Conservation (phyloP, 2,888 invertebrate species). For the Seladonia tumulorum region DNA sequence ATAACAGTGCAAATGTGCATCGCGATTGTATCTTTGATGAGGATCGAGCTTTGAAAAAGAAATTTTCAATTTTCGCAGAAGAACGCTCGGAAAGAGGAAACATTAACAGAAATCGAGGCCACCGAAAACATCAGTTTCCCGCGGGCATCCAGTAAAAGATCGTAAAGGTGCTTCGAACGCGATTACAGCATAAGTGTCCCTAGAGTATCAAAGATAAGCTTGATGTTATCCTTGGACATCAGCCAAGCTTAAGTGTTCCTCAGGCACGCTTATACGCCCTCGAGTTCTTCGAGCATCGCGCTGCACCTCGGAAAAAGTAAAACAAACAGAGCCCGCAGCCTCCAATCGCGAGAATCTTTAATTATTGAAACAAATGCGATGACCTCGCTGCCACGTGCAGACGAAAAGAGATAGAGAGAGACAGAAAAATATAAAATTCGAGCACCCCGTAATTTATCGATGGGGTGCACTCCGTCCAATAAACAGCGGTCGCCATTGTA, state of each 20-base stretch:
- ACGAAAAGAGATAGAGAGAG: background rate
- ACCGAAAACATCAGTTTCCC: background rate
- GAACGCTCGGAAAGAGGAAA: background rate
- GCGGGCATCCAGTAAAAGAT: background rate
- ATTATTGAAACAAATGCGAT: background rate
- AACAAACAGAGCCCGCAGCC: background rate
- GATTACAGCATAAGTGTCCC: conserved; percentile 24
- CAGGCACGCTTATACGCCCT: conserved; percentile 34
- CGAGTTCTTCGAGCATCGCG: background rate
- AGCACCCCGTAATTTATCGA: background rate
- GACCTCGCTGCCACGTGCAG: background rate
- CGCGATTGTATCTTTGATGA: background rate
- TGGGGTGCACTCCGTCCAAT: background rate
- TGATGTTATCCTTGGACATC: conserved; percentile 56
- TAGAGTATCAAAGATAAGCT: conserved; percentile 45
- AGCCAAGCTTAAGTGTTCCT: conserved; percentile 56
- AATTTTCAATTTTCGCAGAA: background rate
- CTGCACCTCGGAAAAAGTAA: background rate
- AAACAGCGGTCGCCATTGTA: background rate
- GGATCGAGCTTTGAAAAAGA: background rate
- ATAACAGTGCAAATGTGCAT: background rate
- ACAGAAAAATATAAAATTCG: background rate
- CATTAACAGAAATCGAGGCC: background rate
- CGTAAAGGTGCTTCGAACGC: conserved; percentile 3
- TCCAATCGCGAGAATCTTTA: background rate